Conservation (phyloP, 2,797 vertebrate genomes). For the Phrynocephalus guinanensis region DNA sequence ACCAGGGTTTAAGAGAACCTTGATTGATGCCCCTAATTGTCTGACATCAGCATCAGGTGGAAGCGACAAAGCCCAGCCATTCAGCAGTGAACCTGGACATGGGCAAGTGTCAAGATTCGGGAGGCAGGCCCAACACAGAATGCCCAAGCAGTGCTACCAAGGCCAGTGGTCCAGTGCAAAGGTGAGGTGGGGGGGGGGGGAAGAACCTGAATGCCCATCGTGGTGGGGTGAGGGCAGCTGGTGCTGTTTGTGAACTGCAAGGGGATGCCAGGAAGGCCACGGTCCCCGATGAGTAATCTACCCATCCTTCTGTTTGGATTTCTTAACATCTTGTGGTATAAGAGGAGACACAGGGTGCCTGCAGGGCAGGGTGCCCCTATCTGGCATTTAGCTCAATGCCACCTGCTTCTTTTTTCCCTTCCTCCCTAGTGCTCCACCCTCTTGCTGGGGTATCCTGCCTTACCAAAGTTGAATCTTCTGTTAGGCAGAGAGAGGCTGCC, state of each 20-base stretch:
- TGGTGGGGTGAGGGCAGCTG: neutral
- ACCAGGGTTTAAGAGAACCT: neutral
- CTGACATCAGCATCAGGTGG: conserved; percentile 11
- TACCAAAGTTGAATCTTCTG: neutral
- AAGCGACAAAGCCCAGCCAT: neutral
- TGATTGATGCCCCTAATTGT: neutral
- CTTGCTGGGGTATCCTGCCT: no score
- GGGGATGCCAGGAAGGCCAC: neutral
- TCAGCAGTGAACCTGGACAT: neutral
- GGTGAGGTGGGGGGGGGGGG: conserved; percentile 1
- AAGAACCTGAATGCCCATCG: neutral
- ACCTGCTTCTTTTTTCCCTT: neutral
- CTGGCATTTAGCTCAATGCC: neutral
- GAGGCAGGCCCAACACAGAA: no score
- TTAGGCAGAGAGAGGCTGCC: neutral
- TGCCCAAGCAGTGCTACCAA: neutral
- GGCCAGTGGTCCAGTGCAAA: neutral
- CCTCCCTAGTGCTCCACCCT: neutral
- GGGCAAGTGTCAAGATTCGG: neutral
- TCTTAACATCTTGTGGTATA: neutral
- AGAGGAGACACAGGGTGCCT: no score
- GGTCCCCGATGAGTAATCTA: neutral
- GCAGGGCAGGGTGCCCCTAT: no score
- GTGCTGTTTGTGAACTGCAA: neutral
- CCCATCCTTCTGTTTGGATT: neutral